Percentiles rank a stretch among this genome's conserved stretches.
Conservation (phyloP, 2,888 invertebrate species). For the Flexamia atlantica region DNA sequence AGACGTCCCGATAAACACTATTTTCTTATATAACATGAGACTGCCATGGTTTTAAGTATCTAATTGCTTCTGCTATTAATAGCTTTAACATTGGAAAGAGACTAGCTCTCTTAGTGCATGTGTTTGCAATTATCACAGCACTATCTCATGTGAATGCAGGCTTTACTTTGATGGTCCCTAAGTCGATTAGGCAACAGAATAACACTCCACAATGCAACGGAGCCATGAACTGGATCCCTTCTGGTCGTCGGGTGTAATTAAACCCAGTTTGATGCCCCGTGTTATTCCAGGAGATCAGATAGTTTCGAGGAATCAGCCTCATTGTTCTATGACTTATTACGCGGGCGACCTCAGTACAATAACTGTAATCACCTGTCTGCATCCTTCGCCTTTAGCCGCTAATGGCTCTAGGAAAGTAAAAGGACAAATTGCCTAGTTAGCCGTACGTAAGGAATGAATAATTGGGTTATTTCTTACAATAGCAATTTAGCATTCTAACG, state of each 20-base stretch:
- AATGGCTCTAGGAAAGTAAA: slow-evolving; percentile 28
- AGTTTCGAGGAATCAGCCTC: slow-evolving; percentile 23
- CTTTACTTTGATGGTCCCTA: too few relatives aligned
- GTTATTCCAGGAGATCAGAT: not conserved
- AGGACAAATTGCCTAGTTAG: slow-evolving; percentile 36
- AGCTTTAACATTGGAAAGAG: too few relatives aligned
- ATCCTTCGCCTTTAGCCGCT: slow-evolving; percentile 11
- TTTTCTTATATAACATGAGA: too few relatives aligned
- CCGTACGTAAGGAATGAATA: slow-evolving; percentile 9
- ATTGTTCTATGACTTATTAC: slow-evolving; percentile 33
- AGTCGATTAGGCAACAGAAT: too few relatives aligned
- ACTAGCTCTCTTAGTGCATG: too few relatives aligned
- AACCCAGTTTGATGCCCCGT: not conserved
- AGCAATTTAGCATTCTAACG: slow-evolving; percentile 48
- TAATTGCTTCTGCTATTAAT: too few relatives aligned
- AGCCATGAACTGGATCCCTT: not conserved
- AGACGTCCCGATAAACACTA: too few relatives aligned
- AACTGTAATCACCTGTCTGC: not conserved
- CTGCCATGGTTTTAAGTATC: too few relatives aligned
- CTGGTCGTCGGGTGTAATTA: not conserved
- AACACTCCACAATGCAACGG: too few relatives aligned
- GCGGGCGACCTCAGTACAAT: not conserved
- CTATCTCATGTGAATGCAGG: too few relatives aligned
- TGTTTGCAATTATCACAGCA: too few relatives aligned
- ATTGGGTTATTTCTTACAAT: slow-evolving; percentile 36